A percentile compares a stretch with the other conserved stretches of the same genome.
phyloP scores from a whole-genome alignment of 2,797 vertebrate genomes.

The Gorsachius magnificus region DNA sequence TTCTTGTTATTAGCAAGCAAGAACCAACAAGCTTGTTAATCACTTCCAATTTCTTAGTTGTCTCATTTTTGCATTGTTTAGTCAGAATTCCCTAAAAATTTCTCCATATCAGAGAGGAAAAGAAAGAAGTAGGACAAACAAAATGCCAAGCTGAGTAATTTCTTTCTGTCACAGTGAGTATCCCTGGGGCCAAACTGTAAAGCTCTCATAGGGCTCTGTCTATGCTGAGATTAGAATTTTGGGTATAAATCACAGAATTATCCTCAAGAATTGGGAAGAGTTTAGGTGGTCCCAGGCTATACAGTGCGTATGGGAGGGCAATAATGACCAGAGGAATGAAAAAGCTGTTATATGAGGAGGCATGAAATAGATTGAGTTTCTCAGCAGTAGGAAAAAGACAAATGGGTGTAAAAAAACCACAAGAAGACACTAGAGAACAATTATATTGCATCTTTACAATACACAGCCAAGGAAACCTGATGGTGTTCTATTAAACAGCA shows the following conservation, averaged over 20 bases:
- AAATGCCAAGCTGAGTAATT: neutral
- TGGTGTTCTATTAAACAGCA: neutral
- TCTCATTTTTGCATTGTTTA: neutral
- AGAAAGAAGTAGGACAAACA: neutral
- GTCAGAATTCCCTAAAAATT: neutral
- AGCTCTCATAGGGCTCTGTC: neutral
- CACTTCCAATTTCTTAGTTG: neutral
- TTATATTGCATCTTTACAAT: neutral
- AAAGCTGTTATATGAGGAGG: neutral
- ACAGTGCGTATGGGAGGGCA: neutral
- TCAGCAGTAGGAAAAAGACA: neutral
- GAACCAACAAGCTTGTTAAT: neutral
- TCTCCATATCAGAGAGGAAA: neutral
- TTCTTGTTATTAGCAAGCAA: neutral
- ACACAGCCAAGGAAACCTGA: neutral
- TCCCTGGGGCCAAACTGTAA: neutral
- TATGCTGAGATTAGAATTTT: neutral
- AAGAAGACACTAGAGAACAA: neutral
- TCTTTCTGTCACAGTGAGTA: neutral
- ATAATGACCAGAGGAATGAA: neutral
- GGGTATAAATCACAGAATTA: neutral
- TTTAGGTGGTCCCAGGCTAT: neutral
- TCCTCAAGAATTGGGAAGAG: neutral
- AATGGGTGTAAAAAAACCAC: neutral
- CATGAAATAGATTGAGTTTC: neutral